Conservation (phyloP, 2,888 invertebrate genomes). For the Bombylius major region DNA sequence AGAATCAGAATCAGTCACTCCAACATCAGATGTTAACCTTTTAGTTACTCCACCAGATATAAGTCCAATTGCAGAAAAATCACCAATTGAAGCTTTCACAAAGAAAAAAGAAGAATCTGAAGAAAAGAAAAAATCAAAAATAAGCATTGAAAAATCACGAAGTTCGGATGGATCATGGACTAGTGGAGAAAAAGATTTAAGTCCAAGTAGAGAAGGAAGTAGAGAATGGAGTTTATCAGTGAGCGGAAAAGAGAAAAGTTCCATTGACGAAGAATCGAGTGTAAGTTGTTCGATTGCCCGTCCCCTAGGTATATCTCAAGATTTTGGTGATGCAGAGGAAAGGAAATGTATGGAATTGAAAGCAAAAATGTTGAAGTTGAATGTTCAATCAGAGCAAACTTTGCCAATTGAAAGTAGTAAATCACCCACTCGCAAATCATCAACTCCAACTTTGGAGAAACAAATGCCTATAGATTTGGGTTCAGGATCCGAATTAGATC, state of each 20-base stretch:
- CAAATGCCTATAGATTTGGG: conserved; percentile 51
- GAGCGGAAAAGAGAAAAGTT: conserved; percentile 47
- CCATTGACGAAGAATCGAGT: conserved; percentile 58
- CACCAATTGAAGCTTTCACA: conserved; percentile 28
- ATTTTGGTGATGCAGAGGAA: conserved; percentile 50
- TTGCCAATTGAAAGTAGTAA: conserved; percentile 30
- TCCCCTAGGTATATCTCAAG: conserved; percentile 65
- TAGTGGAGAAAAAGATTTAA: conserved; percentile 59
- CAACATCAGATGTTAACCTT: conserved; percentile 37
- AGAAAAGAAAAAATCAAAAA: conserved; percentile 31
- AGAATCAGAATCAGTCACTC: conserved; percentile 37
- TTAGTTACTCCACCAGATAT: conserved; percentile 49
- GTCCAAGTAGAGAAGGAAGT: conserved; percentile 40
- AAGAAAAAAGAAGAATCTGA: conserved; percentile 16
- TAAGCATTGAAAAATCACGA: conserved; percentile 55
- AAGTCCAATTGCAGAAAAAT: conserved; percentile 45
- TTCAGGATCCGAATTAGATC: conserved; percentile 41
- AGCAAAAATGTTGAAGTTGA: conserved; percentile 47
- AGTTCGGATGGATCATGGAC: conserved; percentile 76
- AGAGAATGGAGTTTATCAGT: conserved; percentile 40
- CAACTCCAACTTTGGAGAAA: conserved; percentile 50
- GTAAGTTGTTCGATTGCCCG: conserved; percentile 67
- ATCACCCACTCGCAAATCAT: conserved; percentile 40
- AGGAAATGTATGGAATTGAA: conserved; percentile 42
- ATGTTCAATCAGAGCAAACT: conserved; percentile 41